These are phyloP conservation scores for Ostrea denselamellosa DNA, from an alignment of 1,140 invertebrate genomes.

Conservation along the genomic window DNA sequence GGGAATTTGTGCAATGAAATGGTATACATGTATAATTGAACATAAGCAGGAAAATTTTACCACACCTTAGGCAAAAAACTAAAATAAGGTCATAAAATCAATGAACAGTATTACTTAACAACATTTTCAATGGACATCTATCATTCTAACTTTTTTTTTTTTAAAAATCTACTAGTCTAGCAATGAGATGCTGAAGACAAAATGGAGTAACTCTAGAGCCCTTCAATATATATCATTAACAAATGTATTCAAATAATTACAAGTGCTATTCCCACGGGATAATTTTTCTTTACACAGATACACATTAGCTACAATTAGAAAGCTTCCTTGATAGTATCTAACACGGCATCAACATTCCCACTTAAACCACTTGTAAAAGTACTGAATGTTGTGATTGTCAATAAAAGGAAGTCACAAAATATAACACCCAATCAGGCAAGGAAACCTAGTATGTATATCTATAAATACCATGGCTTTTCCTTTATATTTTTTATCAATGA, in stretches of 20 bases:
- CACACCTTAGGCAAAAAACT: neutral
- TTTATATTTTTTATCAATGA: too few relatives aligned
- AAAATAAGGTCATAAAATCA: neutral
- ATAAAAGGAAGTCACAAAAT: neutral
- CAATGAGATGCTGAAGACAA: neutral
- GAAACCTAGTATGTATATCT: too few relatives aligned
- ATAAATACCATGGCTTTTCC: too few relatives aligned
- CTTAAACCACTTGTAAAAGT: neutral
- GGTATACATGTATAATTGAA: neutral
- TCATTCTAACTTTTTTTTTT: neutral
- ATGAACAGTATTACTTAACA: too few relatives aligned
- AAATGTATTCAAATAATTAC: neutral
- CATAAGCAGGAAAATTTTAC: neutral
- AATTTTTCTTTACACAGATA: neutral
- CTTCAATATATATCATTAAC: neutral
- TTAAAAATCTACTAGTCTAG: neutral
- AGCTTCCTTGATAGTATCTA: constrained; percentile 13
- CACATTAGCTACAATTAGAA: neutral
- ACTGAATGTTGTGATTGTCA: neutral
- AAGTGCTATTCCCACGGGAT: neutral
- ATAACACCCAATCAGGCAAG: neutral
- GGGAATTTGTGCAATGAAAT: constrained; percentile 23
- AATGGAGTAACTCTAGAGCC: neutral
- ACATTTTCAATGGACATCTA: too few relatives aligned
- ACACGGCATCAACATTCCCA: neutral